Evolutionary conservation across 2,797 vertebrate genomes (phyloP).

Genomic region (Strix occidentalis): DNA sequence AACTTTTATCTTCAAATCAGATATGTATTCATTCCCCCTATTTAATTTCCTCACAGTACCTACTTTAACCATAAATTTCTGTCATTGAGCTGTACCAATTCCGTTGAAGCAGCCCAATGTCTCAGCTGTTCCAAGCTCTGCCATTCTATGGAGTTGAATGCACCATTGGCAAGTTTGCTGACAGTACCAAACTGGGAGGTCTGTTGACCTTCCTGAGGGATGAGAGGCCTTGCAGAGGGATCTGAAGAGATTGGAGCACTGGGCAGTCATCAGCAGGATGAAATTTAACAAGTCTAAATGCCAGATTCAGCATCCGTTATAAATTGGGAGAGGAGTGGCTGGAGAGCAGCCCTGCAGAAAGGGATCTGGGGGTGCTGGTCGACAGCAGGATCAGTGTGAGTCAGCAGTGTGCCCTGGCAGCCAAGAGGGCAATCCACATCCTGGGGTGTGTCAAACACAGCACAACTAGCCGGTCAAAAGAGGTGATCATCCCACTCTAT

Average conservation of each 20-base stretch:
- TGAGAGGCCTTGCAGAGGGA: background rate
- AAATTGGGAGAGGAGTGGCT: background rate
- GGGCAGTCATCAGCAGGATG: background rate
- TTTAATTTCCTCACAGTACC: background rate
- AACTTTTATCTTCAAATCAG: background rate
- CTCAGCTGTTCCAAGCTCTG: background rate
- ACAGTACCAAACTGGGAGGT: background rate
- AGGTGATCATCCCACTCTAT: rapidly evolving
- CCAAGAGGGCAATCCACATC: background rate
- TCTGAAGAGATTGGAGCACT: rapidly evolving
- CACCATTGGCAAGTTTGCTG: background rate
- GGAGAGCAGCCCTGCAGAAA: background rate
- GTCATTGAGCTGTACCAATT: background rate
- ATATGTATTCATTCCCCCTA: no score
- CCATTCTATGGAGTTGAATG: background rate
- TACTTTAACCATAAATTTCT: background rate
- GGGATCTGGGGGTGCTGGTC: background rate
- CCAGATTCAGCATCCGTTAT: background rate
- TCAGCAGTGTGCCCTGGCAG: rapidly evolving
- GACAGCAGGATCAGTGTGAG: rapidly evolving
- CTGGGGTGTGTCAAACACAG: background rate
- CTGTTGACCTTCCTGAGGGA: background rate
- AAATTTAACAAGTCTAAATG: background rate
- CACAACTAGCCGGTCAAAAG: background rate
- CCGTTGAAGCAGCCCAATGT: background rate